Evolutionary conservation across 2,797 vertebrate genomes (phyloP).

Genomic region (Buphagus erythrorhynchus): DNA sequence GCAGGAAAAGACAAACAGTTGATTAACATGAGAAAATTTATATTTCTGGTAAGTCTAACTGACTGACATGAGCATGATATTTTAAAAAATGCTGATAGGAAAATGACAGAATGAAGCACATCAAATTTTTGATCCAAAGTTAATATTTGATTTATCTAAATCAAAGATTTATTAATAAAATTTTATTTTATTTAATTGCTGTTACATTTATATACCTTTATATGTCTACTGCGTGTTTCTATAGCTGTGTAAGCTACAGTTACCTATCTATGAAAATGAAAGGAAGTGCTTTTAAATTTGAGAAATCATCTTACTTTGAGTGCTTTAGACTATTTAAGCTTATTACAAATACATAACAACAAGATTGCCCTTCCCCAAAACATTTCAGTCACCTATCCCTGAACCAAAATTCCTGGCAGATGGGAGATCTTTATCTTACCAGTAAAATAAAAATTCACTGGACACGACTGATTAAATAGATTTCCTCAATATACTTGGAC

Average conservation of each 20-base stretch:
- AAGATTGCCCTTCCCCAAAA: not conserved
- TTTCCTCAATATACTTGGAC: not conserved
- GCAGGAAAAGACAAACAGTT: not conserved
- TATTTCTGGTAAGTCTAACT: not conserved
- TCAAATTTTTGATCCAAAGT: not conserved
- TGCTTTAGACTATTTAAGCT: not conserved
- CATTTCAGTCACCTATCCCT: not conserved
- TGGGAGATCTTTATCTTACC: not conserved
- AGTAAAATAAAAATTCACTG: not conserved
- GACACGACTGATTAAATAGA: not conserved
- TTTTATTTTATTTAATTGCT: not conserved
- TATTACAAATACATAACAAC: not conserved
- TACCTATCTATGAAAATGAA: not conserved
- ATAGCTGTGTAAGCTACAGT: not conserved
- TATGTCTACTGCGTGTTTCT: not conserved
- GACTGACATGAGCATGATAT: fast-evolving
- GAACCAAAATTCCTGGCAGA: not conserved
- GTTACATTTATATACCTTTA: not conserved
- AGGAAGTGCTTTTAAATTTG: not conserved
- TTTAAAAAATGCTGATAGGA: not conserved
- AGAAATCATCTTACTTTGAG: not conserved
- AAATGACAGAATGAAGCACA: not conserved
- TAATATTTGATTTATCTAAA: not conserved
- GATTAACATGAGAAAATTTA: not conserved
- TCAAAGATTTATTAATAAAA: not conserved